phyloP scores from a whole-genome alignment of 2,797 vertebrate genomes.

The Phyllotis vaccarum region DNA sequence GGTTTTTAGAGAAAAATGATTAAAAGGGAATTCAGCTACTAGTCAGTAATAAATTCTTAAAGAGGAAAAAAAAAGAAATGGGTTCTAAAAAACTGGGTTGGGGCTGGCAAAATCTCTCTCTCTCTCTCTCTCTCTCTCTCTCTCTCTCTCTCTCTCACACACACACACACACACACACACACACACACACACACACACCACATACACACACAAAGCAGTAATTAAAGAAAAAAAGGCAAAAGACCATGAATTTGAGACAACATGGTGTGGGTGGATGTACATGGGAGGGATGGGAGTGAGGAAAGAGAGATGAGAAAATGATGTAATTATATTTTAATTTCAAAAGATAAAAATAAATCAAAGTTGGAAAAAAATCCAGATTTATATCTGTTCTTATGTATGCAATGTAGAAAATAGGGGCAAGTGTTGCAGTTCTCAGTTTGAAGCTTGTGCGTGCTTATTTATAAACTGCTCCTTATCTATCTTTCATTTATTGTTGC shows the following conservation, averaged over 20 bases:
- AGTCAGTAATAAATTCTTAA: too few relatives aligned
- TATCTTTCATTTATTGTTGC: not conserved
- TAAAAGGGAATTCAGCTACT: too few relatives aligned
- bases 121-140: too few relatives aligned
- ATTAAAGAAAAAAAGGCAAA: not conserved
- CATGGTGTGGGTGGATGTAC: too few relatives aligned
- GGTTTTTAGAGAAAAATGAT: too few relatives aligned
- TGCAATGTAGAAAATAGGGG: slow-evolving; percentile 11
- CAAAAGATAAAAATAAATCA: not conserved
- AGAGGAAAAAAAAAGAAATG: not conserved
- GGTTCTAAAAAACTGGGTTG: not conserved
- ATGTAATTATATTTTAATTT: not conserved
- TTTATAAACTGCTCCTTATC: slow-evolving; percentile 15
- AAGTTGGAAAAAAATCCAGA: not conserved
- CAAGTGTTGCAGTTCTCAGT: slow-evolving; percentile 26
- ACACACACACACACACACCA: too few relatives aligned
- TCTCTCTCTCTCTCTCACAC: too few relatives aligned
- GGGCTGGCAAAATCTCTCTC: not conserved
- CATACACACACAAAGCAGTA: not conserved
- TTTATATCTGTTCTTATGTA: not conserved
- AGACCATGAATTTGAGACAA: not conserved
- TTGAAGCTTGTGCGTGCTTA: slow-evolving; percentile 18
- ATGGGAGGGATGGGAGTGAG: not conserved
- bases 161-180: too few relatives aligned
- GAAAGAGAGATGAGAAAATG: not conserved